Evolutionary conservation across 2,113 vertebrate species (phyloP), one percentile per base, ranked within the genome.

Genomic region (Trogon surrucura): DNA sequence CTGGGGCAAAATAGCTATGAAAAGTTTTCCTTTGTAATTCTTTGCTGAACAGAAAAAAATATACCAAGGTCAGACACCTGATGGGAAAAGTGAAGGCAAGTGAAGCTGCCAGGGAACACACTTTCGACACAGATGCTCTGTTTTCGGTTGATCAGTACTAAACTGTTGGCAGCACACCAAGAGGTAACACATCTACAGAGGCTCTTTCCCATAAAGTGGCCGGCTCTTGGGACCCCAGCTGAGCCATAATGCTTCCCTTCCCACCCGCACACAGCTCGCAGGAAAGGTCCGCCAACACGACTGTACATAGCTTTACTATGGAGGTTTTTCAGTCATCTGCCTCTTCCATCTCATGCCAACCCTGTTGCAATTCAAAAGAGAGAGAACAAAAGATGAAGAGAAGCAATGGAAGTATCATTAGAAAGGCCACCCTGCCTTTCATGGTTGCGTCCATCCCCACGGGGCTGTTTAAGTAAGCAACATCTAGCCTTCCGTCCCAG

Each of bases 251-350:
- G 2, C 50, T 34, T 57, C 34, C 69, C 30, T 61, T 84, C 64
- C 47, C 10, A 4, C 26, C 65, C 6, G 1, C 34, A 25, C 1
- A 4, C 48, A 45, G 23, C 36, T 57, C 7, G 0, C 53, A 51
- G 73, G n/a, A 58, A 83, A 88, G 62, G 11, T 3, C 21, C 51
- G 34, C 48, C 5, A 13, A 44, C 6, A 2, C 16, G 36, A 32
- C 36, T 25, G 48, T 53, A 44, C 32, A 36, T 1, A 36, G 75
- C 32, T 81, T 74, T 70, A 47, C 18, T 16, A 47, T 47, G 45
- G 45, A 47, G 45, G 7, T 17, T 47, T 16, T 47, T 47, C 45
- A 47, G 45, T 13, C 25, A 12, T 34, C 5, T 45, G 54, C 67
- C 23, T 60, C 45, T 83, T 87, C 56, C 19, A 22, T 17, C 44